Evolutionary conservation across 1,140 invertebrate genomes (phyloP), one percentile per base, ranked within the genome.

Genomic region (Ceratina calcarata): DNA sequence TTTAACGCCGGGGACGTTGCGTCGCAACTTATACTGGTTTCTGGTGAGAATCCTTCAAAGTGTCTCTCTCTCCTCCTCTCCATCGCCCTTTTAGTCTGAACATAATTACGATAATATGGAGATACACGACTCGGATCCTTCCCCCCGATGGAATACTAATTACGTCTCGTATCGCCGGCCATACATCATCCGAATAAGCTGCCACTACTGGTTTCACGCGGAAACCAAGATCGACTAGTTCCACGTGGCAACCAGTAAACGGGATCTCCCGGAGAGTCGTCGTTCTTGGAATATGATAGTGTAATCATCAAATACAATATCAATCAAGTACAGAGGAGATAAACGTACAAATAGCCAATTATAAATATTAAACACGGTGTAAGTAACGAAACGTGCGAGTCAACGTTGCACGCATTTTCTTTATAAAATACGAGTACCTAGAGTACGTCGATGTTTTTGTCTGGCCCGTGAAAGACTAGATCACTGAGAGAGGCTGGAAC

Each of bases 61-160:
- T 78, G 12, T 27, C 0, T 10, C 37, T 45, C 37, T 45, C 37
- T 45, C 37, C 6, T 10, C 7, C 37, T 0, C 37, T 45, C 37
- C 6, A 6, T 10, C 37, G 37, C 37, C 37, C 37, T 45, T 45
- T 45, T 6, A 10, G 37, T 7, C 20, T 10, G 37, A 32, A 49
- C 45, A 62, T 78, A 78, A 78, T 78, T 78, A 78, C 67, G 75
- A 78, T 78, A 78, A 78, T 78, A 71, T 51, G 68, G 67, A 62
- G 75, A 70, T 71, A 71, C 68, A 71, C 45, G 58, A 20, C 45
- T 53, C n/a, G 22, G 58, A 62, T 71, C 27, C 22, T 45, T 22
- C 15, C 13, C 27, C 15, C 15, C 16, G 60, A 66, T 62, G 27
- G 75, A 62, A 78, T 78, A 64, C 68, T 78, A 72, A 78, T 78